These are phyloP conservation scores for Notarius lentiginosus DNA, from an alignment of 2,113 vertebrate genomes.

Conservation along the genomic window DNA sequence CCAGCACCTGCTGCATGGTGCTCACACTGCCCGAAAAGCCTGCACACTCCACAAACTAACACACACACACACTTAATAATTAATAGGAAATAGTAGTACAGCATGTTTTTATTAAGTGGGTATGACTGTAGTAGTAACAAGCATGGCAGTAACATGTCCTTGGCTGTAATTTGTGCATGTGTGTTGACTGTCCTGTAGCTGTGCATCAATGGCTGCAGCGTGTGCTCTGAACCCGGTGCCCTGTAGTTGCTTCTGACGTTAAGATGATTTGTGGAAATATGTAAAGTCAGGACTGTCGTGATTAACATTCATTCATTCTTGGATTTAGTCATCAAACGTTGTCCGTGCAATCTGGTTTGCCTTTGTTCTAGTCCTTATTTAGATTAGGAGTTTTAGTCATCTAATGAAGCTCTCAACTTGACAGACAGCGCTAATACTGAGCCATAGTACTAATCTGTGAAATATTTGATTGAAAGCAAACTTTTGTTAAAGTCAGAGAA, in stretches of 20 bases:
- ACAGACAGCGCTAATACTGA: too few species aligned
- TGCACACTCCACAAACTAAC: slow-evolving; percentile 66
- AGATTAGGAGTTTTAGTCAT: background rate
- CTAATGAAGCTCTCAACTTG: background rate
- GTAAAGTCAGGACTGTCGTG: background rate
- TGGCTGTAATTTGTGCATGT: background rate
- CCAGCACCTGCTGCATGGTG: slow-evolving; percentile 80
- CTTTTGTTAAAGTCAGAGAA: background rate
- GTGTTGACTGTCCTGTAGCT: background rate
- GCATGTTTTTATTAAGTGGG: background rate
- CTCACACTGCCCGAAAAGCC: slow-evolving; percentile 66
- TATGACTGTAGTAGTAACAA: background rate
- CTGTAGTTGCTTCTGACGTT: background rate
- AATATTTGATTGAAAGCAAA: background rate
- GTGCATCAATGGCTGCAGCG: background rate
- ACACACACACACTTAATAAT: slow-evolving; percentile 12
- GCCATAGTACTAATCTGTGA: background rate
- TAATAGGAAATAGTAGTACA: background rate
- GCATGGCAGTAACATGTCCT: background rate
- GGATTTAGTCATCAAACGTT: background rate
- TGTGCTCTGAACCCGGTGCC: background rate
- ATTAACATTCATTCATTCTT: background rate
- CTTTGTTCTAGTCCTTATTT: background rate
- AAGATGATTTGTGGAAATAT: background rate
- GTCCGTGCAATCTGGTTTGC: background rate